These are phyloP conservation scores for Epirrhoe alternata DNA, from an alignment of 2,888 invertebrate species.

Conservation along the genomic window DNA sequence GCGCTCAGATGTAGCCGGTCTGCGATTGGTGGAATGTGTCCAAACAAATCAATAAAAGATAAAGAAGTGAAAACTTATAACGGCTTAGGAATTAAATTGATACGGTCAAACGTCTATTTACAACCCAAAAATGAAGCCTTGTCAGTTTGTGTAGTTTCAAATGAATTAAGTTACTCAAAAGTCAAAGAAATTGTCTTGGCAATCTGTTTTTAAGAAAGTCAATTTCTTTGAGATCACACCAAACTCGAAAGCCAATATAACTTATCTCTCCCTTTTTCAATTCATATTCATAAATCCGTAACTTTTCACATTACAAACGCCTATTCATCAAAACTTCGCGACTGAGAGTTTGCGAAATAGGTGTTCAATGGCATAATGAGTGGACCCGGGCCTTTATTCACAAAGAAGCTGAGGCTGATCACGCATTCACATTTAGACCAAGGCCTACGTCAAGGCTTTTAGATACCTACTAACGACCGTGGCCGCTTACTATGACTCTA, in stretches of 20 bases:
- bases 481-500: too few species aligned
- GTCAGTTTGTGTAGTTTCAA: too few species aligned
- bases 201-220: conserved; percentile 4
- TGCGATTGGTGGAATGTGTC: too few species aligned
- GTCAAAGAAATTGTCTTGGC: not conserved
- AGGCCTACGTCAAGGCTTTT: too few species aligned
- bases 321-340: conserved; percentile 32
- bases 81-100: too few species aligned
- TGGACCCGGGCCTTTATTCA: conserved; percentile 5
- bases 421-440: too few species aligned
- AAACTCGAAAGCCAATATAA: conserved; percentile 20
- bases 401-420: not conserved
- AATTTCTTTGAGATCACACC: not conserved
- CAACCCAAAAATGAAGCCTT: too few species aligned
- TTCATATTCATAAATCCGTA: conserved; percentile 32
- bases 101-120: too few species aligned
- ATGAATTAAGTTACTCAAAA: not conserved
- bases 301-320: conserved; percentile 42
- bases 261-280: conserved; percentile 19
- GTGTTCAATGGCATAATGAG: conserved; percentile 31
- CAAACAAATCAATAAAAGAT: too few species aligned
- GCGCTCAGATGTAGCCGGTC: too few species aligned
- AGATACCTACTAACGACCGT: too few species aligned
- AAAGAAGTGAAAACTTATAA: too few species aligned
- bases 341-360: conserved; percentile 28